Base-by-base conservation (phyloP, 1,140 invertebrate genomes). In the Drosophila auraria region DNA sequence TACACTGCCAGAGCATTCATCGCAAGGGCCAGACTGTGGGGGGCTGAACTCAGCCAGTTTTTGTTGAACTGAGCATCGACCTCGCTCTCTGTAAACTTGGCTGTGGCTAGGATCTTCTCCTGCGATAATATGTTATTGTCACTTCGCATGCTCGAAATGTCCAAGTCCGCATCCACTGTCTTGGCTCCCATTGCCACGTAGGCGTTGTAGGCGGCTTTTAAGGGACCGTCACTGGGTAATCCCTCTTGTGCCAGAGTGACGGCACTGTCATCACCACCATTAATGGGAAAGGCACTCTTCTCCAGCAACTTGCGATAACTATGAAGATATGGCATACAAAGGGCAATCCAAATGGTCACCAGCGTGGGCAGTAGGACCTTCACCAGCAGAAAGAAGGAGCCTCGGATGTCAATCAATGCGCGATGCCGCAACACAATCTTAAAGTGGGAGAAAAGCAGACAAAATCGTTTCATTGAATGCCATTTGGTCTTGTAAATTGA, bases 1-100 rank as follows among this genome's bases (percentile, higher is more conserved):
- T 56, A 87, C 83, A 65, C 50, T 15, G 83, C 83, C 9, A 87
- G 33, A 2, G 76, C 61, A n/a, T 87, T 44, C 83, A 87, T 70
- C 1, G 66, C 42, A 1, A 63, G 40, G 0, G 51, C 69, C 40
- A 87, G 6, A 23, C 83, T 73, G 6, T 82, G 23, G 11, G 83
- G 80, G 0, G 79, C 63, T 5, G 80, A 17, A 2, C 68, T 11
- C 0, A 30, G 38, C 20, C 78, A 38, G 40, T 63, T 56, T 2
- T 38, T 54, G 47, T 87, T 82, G 23, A 71, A 87, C 0, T 59
- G n/a, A 0, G 71, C 71, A 3, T 59, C 60, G n/a, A 87, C 45
- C 3, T 14, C 1, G 1, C 45, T 45, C 5, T 73, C 44, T 0
- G 9, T n/a, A 50, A 82, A 77, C 27, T 23, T 50, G 12, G 36